These are phyloP conservation scores for Plebejus argus DNA, from an alignment of 2,888 invertebrate genomes.

Conservation along the genomic window DNA sequence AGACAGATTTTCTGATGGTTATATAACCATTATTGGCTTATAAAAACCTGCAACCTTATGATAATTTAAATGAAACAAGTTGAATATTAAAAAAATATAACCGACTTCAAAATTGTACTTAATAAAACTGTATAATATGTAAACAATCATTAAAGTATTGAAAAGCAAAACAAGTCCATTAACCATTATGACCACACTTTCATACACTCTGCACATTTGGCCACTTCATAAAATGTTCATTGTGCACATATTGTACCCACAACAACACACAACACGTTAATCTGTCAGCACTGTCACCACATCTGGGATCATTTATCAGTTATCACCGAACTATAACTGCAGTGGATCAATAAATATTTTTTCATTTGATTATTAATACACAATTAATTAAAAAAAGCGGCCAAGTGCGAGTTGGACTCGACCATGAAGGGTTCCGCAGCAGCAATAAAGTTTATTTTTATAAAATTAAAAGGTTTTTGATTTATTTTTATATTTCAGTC, in stretches of 20 bases:
- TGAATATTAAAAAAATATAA: no score
- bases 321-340: neutral
- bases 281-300: conserved; percentile 52
- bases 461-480: no score
- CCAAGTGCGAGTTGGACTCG: no score
- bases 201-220: conserved; percentile 65
- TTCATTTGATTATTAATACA: no score
- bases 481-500: no score
- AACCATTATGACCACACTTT: conserved; percentile 37
- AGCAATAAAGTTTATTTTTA: no score
- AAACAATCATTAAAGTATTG: neutral
- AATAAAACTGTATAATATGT: no score
- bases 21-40: neutral
- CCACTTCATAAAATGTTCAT: conserved; percentile 51
- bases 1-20: neutral
- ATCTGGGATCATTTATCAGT: conserved; percentile 50
- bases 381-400: no score
- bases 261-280: conserved; percentile 49
- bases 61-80: neutral
- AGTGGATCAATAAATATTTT: neutral
- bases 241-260: conserved; percentile 35
- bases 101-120: no score
- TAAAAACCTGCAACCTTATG: neutral
- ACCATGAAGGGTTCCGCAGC: no score
- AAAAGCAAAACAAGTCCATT: conserved; percentile 22